A percentile compares a stretch with the other conserved stretches of the same genome.
Evolutionary conservation across 2,797 vertebrate genomes (phyloP).

Genomic region (Denticeps clupeoides): DNA sequence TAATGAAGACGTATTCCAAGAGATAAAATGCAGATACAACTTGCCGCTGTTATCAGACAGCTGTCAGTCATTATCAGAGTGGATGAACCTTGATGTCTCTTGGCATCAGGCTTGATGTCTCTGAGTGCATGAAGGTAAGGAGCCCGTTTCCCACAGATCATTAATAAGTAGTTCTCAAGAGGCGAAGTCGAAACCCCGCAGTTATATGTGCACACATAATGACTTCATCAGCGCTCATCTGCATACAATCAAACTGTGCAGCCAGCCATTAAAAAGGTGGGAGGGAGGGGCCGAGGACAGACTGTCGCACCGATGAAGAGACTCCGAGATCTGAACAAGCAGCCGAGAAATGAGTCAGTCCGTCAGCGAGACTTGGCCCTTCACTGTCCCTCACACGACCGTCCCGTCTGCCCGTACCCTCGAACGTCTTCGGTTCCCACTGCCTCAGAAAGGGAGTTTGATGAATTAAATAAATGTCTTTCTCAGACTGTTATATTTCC

Average conservation of each 20-base stretch:
- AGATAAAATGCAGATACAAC: too few relatives aligned
- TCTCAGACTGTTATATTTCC: conserved; percentile 12
- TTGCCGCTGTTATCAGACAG: conserved; percentile 15
- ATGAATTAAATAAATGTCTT: too few relatives aligned
- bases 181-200: conserved; percentile 34
- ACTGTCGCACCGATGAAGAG: conserved; percentile 29
- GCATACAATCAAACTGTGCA: conserved; percentile 56
- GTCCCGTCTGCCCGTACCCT: not conserved
- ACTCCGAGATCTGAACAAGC: conserved; percentile 35
- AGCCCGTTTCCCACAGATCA: conserved; percentile 41
- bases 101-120: conserved; percentile 40
- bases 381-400: not conserved
- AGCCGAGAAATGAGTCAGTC: conserved; percentile 40
- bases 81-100: not conserved
- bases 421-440: conserved; percentile 13
- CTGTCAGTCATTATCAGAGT: conserved; percentile 25
- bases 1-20: too few relatives aligned
- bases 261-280: conserved; percentile 37
- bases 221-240: conserved; percentile 52
- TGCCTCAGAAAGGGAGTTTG: conserved; percentile 33
- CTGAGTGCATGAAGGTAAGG: conserved; percentile 32
- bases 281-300: conserved; percentile 24
- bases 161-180: conserved; percentile 45
- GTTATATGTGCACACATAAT: conserved; percentile 38
- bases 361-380: conserved; percentile 12